These are phyloP conservation scores for Pseudococcus jackbeardsleyi DNA, from an alignment of 2,888 invertebrate species.

Conservation along the genomic window DNA sequence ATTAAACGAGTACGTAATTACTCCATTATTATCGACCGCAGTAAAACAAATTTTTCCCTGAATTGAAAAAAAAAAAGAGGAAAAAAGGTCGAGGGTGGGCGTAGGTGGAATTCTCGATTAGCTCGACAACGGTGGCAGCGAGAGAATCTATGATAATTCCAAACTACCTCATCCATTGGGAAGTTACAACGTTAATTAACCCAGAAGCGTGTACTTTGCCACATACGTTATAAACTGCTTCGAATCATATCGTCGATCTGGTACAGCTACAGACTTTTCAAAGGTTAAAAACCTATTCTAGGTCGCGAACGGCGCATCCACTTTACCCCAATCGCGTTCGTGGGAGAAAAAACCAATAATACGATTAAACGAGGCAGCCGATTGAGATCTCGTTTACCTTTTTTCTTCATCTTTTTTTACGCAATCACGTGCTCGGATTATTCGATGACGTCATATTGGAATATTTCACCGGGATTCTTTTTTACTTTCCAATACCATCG, in stretches of 20 bases:
- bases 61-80: background rate
- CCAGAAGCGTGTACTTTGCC: too few species aligned
- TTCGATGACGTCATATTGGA: background rate
- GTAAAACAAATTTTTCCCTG: background rate
- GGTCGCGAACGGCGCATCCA: background rate
- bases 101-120: background rate
- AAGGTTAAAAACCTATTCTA: slow-evolving; percentile 2
- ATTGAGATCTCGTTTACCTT: background rate
- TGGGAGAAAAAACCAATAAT: background rate
- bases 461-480: background rate
- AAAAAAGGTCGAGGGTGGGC: background rate
- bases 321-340: background rate
- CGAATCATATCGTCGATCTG: background rate
- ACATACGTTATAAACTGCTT: too few species aligned
- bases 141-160: too few species aligned
- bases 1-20: background rate
- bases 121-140: too few species aligned
- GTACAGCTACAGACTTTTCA: background rate
- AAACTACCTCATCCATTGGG: too few species aligned
- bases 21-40: background rate
- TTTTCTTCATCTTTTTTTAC: background rate
- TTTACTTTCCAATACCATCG: background rate
- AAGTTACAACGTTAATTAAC: too few species aligned
- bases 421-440: background rate
- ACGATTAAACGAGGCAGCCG: background rate